These are phyloP conservation scores for Epicauta chinensis DNA, from an alignment of 1,140 invertebrate genomes.

Conservation along the genomic window DNA sequence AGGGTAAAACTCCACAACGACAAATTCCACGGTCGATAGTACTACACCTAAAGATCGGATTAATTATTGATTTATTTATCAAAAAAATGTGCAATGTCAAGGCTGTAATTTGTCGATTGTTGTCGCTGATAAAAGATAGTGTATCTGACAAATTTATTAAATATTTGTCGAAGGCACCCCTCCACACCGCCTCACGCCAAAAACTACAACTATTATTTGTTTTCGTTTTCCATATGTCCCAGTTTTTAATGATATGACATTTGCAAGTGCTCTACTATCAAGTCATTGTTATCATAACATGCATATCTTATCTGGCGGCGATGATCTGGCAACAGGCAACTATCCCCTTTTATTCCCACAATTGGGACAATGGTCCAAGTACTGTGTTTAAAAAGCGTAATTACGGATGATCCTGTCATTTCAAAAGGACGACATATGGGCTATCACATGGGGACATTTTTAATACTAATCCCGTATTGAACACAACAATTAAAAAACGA, in stretches of 20 bases:
- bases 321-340: constrained; percentile 23
- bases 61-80: too few relatives aligned
- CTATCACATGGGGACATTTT: constrained; percentile 29
- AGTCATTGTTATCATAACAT: constrained; percentile 34
- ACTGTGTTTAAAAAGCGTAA: constrained; percentile 39
- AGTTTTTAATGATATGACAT: constrained; percentile 28
- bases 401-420: constrained; percentile 38
- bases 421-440: constrained; percentile 37
- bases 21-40: too few relatives aligned
- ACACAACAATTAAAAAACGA: too few relatives aligned
- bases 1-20: too few relatives aligned
- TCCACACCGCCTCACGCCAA: constrained; percentile 7
- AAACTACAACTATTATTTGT: constrained; percentile 16
- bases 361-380: constrained; percentile 33
- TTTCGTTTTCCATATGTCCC: constrained; percentile 11
- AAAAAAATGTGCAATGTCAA: too few relatives aligned
- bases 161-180: constrained; percentile 15
- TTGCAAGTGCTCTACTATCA: constrained; percentile 33
- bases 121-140: too few relatives aligned
- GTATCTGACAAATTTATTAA: background rate
- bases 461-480: background rate
- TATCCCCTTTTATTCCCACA: constrained; percentile 36
- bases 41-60: too few relatives aligned
- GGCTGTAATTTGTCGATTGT: too few relatives aligned
- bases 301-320: constrained; percentile 40